Evolutionary conservation across 2,797 vertebrate genomes (phyloP).

Genomic region (Clarias pachynema): DNA sequence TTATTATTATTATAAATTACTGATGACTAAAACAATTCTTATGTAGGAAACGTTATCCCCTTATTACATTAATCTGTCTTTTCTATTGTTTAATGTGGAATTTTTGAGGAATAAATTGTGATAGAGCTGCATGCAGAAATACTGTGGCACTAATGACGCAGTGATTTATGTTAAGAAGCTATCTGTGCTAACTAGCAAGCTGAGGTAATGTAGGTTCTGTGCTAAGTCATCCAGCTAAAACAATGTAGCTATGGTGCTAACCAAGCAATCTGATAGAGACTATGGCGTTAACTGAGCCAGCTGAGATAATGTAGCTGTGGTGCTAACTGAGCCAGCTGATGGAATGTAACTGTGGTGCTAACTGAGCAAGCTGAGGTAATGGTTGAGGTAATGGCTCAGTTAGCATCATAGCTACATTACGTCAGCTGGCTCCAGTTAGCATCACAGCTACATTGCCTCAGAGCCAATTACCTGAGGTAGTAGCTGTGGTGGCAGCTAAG

Average conservation of each 20-base stretch:
- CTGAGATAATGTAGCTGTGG: background rate
- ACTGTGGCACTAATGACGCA: background rate
- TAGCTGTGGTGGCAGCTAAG: too few species aligned
- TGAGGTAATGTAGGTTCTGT: too few species aligned
- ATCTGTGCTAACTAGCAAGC: too few species aligned
- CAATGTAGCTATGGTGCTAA: background rate
- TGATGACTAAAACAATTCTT: background rate
- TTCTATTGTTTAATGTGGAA: background rate
- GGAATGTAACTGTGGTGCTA: background rate
- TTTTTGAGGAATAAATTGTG: background rate
- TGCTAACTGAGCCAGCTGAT: background rate
- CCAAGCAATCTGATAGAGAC: background rate
- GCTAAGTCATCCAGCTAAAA: too few species aligned
- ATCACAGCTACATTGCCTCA: background rate
- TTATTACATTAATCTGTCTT: background rate
- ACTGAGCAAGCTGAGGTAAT: background rate
- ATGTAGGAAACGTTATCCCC: background rate
- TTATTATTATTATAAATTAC: background rate
- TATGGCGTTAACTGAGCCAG: background rate
- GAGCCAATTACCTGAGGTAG: too few species aligned
- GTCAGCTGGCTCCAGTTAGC: background rate
- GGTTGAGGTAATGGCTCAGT: background rate
- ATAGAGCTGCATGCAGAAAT: background rate
- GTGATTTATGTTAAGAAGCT: too few species aligned
- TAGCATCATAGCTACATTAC: background rate